These are phyloP conservation scores for Vireo griseus DNA, from an alignment of 2,797 vertebrate species.

Conservation along the genomic window DNA sequence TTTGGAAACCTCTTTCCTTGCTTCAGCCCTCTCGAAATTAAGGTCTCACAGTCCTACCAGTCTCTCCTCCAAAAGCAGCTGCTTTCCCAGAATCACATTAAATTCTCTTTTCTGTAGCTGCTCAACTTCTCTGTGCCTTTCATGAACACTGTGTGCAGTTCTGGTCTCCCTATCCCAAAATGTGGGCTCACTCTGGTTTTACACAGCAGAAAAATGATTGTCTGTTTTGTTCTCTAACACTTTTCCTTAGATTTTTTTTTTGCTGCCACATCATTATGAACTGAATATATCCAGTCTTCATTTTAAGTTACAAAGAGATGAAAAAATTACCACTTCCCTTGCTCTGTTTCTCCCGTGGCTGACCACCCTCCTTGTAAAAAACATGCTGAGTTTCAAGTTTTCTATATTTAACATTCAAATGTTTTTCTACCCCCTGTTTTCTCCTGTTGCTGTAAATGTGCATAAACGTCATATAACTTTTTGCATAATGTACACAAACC, in stretches of 20 bases:
- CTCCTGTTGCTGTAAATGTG: not conserved
- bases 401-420: not conserved
- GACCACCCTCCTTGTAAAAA: not conserved
- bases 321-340: not conserved
- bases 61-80: not conserved
- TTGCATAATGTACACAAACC: not conserved
- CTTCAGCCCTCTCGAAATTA: not conserved
- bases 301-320: not conserved
- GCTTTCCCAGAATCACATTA: not conserved
- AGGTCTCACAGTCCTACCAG: not conserved
- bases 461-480: not conserved
- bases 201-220: not conserved
- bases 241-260: not conserved
- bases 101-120: not conserved
- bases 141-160: not conserved
- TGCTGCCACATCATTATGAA: not conserved
- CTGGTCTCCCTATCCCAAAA: not conserved
- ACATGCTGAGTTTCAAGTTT: not conserved
- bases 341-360: not conserved
- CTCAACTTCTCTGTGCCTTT: not conserved
- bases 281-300: not conserved
- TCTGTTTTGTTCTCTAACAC: not conserved
- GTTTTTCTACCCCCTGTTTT: not conserved
- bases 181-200: not conserved
- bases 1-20: not conserved